These are phyloP conservation scores for Scartelaos histophorus DNA, from an alignment of 2,113 vertebrate genomes.

Conservation along the genomic window DNA sequence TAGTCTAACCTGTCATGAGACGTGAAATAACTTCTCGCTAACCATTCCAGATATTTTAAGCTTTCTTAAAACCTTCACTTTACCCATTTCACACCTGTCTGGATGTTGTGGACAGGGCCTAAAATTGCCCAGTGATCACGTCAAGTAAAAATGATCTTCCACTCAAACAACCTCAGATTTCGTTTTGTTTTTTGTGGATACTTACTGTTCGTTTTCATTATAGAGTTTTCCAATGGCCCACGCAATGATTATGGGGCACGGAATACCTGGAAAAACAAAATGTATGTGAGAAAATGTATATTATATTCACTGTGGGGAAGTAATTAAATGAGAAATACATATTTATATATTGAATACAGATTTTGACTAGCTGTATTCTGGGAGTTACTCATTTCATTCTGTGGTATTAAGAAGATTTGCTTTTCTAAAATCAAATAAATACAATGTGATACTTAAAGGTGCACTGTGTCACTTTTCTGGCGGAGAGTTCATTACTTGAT, in stretches of 20 bases:
- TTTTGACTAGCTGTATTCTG: too few relatives aligned
- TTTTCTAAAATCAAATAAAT: too few relatives aligned
- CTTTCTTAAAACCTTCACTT: neutral
- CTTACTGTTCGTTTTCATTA: constrained; percentile 94
- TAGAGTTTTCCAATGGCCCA: constrained; percentile 91
- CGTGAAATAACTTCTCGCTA: neutral
- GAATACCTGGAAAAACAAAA: constrained; percentile 81
- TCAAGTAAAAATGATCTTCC: too few relatives aligned
- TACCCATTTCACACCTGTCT: neutral
- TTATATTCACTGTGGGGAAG: neutral
- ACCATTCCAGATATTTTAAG: neutral
- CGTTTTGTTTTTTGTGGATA: constrained; percentile 22
- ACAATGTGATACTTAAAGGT: too few relatives aligned
- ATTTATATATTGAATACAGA: too few relatives aligned
- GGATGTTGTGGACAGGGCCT: neutral
- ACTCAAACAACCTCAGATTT: neutral
- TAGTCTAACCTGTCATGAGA: neutral
- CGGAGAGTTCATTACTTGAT: too few relatives aligned
- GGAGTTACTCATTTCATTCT: too few relatives aligned
- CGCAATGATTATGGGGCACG: constrained; percentile 88
- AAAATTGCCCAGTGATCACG: neutral
- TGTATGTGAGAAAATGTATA: neutral
- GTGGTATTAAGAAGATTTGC: too few relatives aligned
- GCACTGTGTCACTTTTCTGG: too few relatives aligned
- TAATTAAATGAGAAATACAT: too few relatives aligned